phyloP scores from a whole-genome alignment of 1,140 invertebrate species.

The Acromyrmex echinatior region DNA sequence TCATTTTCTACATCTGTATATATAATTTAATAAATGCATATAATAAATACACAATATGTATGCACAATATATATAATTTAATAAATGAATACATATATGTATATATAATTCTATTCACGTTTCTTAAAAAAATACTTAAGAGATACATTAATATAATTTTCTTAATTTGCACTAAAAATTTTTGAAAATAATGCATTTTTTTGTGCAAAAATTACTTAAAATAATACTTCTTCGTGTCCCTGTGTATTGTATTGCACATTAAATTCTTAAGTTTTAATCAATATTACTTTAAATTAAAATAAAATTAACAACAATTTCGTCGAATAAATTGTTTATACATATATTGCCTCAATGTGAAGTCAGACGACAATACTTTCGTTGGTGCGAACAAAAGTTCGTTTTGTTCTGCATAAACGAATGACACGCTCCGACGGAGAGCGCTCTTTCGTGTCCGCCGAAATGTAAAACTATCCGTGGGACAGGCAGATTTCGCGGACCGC shows the following conservation, averaged over 20 bases:
- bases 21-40: no score
- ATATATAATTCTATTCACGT: neutral
- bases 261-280: slow-evolving; percentile 25
- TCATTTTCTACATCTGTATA: no score
- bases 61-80: no score
- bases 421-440: slow-evolving; percentile 58
- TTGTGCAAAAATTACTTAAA: neutral
- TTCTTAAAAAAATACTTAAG: neutral
- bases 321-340: slow-evolving; percentile 36
- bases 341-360: slow-evolving; percentile 21
- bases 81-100: no score
- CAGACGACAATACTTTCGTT: slow-evolving; percentile 63
- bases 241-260: neutral
- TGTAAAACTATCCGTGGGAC: slow-evolving; percentile 68
- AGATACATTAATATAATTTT: neutral
- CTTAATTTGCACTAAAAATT: neutral
- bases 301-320: slow-evolving; percentile 1
- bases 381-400: slow-evolving; percentile 57
- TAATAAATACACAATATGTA: no score
- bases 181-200: neutral
- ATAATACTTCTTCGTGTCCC: neutral
- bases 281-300: slow-evolving; percentile 10
- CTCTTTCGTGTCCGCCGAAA: slow-evolving; percentile 65
- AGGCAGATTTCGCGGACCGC: slow-evolving; percentile 68
- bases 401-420: slow-evolving; percentile 64